Evolutionary conservation across 2,888 invertebrate genomes (phyloP).

Genomic region (Phytoseiulus persimilis): DNA sequence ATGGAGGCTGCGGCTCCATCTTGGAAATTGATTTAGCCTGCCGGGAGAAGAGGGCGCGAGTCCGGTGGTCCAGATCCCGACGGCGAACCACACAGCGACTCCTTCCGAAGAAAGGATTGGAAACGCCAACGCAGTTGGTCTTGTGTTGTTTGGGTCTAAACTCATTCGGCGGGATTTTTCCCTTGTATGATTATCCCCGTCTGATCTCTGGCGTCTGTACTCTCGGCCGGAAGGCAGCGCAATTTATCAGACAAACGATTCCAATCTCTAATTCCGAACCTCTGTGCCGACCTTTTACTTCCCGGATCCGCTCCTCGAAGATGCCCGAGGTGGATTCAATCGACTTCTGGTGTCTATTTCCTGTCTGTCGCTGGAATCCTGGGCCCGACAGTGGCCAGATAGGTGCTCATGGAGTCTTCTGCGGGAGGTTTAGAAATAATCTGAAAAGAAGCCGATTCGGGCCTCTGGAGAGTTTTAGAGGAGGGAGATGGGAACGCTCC

Average conservation of each 20-base stretch:
- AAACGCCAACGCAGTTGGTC: background rate
- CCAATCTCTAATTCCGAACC: background rate
- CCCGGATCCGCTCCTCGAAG: background rate
- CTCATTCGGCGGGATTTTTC: background rate
- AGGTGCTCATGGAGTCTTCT: background rate
- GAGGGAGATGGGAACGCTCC: too few species aligned
- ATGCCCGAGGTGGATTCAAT: background rate
- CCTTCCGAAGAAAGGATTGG: background rate
- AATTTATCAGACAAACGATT: background rate
- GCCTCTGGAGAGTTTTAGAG: background rate
- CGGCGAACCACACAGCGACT: background rate
- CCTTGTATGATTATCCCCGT: too few species aligned
- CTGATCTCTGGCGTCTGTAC: background rate
- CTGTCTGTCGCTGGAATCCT: background rate
- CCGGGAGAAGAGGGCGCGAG: background rate
- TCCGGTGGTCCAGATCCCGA: background rate
- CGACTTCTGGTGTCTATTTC: background rate
- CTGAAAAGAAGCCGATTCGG: background rate
- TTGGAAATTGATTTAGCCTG: background rate
- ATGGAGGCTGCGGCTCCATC: background rate
- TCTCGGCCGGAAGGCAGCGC: background rate
- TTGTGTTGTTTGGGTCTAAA: background rate
- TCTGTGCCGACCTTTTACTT: too few species aligned
- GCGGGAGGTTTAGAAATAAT: background rate
- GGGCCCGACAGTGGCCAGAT: background rate